phyloP scores from a whole-genome alignment of 1,140 invertebrate species.

The Zaprionus davidi region DNA sequence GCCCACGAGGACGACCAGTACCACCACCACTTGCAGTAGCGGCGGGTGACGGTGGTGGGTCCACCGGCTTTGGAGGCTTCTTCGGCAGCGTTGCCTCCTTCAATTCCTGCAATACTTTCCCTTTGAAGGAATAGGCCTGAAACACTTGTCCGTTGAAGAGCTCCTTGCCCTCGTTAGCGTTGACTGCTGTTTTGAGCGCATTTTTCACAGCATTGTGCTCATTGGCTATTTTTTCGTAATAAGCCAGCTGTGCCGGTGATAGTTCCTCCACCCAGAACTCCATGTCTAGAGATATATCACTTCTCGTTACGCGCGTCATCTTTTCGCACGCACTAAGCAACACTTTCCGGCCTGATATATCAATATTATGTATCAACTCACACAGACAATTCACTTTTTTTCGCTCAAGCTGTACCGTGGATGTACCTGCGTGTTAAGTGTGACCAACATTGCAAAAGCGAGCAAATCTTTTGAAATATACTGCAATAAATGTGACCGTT shows the following conservation, averaged over 20 bases:
- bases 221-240: slow-evolving; percentile 86
- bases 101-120: slow-evolving; percentile 77
- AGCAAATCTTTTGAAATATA: neutral
- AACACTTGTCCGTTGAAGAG: slow-evolving; percentile 87
- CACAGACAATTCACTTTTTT: slow-evolving; percentile 40
- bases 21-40: neutral
- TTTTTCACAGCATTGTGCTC: slow-evolving; percentile 87
- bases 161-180: slow-evolving; percentile 86
- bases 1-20: slow-evolving; percentile 56
- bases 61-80: slow-evolving; percentile 84
- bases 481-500: neutral
- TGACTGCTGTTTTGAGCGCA: slow-evolving; percentile 86
- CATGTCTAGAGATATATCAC: slow-evolving; percentile 85
- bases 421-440: slow-evolving; percentile 57
- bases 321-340: slow-evolving; percentile 49
- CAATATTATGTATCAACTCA: slow-evolving; percentile 20
- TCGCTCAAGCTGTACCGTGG: slow-evolving; percentile 50
- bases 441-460: slow-evolving; percentile 14
- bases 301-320: slow-evolving; percentile 79
- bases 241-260: slow-evolving; percentile 86
- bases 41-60: slow-evolving; percentile 25
- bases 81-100: slow-evolving; percentile 85
- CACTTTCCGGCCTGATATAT: slow-evolving; percentile 11
- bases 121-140: slow-evolving; percentile 85
- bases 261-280: slow-evolving; percentile 89